Conservation (phyloP, 2,888 invertebrate species). For the Tipula helvola region DNA sequence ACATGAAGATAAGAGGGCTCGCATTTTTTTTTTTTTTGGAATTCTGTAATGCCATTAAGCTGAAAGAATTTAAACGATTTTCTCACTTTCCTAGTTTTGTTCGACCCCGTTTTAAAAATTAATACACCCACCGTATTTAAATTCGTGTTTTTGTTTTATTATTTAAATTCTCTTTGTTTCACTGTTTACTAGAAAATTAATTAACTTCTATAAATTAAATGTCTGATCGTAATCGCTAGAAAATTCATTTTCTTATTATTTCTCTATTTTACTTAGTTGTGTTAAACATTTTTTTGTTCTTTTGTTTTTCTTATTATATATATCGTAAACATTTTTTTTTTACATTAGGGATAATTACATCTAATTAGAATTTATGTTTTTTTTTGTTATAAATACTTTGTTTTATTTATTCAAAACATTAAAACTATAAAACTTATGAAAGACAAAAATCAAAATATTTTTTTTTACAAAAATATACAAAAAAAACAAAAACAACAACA, state of each 20-base stretch:
- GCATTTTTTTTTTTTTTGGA: too few species aligned
- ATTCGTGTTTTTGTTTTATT: not conserved
- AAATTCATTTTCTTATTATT: not conserved
- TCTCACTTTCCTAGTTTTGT: not conserved
- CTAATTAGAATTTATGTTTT: conserved; percentile 7
- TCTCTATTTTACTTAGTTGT: not conserved
- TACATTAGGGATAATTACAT: not conserved
- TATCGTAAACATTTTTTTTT: not conserved
- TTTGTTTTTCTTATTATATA: not conserved
- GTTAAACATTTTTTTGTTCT: not conserved
- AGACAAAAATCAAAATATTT: not conserved
- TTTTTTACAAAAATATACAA: not conserved
- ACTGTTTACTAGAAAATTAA: not conserved
- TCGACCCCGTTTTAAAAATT: not conserved
- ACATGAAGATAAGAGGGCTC: too few species aligned
- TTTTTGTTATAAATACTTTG: not conserved
- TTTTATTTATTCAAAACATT: conserved; percentile 29
- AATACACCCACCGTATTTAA: not conserved
- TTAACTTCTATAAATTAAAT: not conserved
- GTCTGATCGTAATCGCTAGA: not conserved
- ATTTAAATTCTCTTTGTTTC: not conserved
- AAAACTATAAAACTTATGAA: conserved; percentile 14
- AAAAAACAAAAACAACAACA: conserved; percentile 9
- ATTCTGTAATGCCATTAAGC: too few species aligned
- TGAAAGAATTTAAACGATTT: too few species aligned